phyloP scores from a whole-genome alignment of 2,888 invertebrate species.

The Drymonia ruficornis region DNA sequence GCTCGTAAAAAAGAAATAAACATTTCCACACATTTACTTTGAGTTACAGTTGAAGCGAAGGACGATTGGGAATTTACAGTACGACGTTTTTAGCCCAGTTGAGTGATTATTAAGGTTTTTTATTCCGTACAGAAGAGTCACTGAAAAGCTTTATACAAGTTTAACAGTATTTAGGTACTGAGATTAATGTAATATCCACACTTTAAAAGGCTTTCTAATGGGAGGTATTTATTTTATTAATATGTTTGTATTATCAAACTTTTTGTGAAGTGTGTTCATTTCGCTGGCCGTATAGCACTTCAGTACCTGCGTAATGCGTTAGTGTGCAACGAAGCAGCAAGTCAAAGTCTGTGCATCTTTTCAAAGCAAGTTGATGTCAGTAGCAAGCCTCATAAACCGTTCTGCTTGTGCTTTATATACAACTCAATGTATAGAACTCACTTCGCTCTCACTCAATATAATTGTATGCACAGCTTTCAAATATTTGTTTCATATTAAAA shows the following conservation, averaged over 20 bases:
- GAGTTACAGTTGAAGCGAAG: conserved; percentile 9
- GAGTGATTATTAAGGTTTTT: too few relatives aligned
- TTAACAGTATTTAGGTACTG: too few relatives aligned
- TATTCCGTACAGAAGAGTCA: too few relatives aligned
- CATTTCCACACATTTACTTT: conserved; percentile 14
- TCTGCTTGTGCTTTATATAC: neutral
- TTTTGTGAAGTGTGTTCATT: neutral
- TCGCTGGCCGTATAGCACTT: neutral
- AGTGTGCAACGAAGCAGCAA: conserved; percentile 3
- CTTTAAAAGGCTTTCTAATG: too few relatives aligned
- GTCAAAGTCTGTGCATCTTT: neutral
- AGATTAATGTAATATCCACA: too few relatives aligned
- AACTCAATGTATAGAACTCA: neutral
- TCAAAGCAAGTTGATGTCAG: conserved; percentile 1
- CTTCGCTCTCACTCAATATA: too few relatives aligned
- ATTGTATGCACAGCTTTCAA: too few relatives aligned
- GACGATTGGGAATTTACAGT: conserved; percentile 3
- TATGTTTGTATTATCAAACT: neutral
- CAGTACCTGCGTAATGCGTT: neutral
- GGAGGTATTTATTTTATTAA: neutral
- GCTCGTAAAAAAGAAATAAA: conserved; percentile 18
- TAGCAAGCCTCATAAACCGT: neutral
- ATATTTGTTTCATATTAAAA: too few relatives aligned
- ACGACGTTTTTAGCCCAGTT: neutral
- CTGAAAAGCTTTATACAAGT: too few relatives aligned